A percentile compares a stretch with the other conserved stretches of the same genome.
Evolutionary conservation across 1,140 invertebrate species (phyloP).

Genomic region (Nixonia krombeini): DNA sequence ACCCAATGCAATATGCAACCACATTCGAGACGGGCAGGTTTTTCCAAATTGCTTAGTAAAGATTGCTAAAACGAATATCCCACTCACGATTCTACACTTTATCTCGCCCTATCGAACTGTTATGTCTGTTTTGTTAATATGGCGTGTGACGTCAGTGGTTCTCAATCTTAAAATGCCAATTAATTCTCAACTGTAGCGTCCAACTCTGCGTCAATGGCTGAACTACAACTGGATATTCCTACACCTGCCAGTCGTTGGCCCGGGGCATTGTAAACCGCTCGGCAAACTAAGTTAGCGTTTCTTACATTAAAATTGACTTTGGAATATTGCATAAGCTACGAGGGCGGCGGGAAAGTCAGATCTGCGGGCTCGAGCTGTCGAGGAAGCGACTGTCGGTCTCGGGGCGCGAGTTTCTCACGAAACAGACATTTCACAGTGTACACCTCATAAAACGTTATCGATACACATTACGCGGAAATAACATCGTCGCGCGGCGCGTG

Average conservation of each 20-base stretch:
- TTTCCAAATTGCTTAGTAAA: too few relatives aligned
- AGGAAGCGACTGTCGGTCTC: constrained; percentile 36
- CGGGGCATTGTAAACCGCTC: constrained; percentile 57
- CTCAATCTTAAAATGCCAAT: constrained; percentile 36
- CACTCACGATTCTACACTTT: too few relatives aligned
- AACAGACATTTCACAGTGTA: constrained; percentile 22
- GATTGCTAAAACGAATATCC: too few relatives aligned
- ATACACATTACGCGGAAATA: constrained; percentile 14
- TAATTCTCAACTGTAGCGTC: constrained; percentile 32
- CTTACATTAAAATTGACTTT: constrained; percentile 64
- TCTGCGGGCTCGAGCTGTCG: constrained; percentile 25
- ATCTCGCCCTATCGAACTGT: too few relatives aligned
- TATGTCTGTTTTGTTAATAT: too few relatives aligned
- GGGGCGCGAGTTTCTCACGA: constrained; percentile 28
- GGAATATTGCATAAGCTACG: constrained; percentile 55
- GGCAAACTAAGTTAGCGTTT: constrained; percentile 65
- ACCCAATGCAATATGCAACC: too few relatives aligned
- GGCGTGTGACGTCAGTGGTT: too few relatives aligned
- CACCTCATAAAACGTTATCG: constrained; percentile 28
- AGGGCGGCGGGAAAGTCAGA: constrained; percentile 35
- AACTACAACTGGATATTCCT: constrained; percentile 44
- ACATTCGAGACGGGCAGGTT: too few relatives aligned
- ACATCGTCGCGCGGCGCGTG: constrained; percentile 1
- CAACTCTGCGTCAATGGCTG: constrained; percentile 24
- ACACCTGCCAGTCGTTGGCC: constrained; percentile 30